phyloP scores from a whole-genome alignment of 2,113 vertebrate species.

The Anoura caudifer region DNA sequence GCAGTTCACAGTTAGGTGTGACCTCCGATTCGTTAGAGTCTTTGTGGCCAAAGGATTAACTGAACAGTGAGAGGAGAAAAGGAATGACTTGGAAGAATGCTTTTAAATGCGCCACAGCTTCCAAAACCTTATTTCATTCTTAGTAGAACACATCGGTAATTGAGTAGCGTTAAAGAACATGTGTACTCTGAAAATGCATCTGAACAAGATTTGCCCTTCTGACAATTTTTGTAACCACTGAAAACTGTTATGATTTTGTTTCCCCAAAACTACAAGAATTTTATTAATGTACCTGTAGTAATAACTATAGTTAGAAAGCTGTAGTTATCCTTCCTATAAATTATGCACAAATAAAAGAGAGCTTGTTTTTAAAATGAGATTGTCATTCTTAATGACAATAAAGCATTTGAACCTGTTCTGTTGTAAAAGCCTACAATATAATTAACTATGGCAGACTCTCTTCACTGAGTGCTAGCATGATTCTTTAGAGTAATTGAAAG shows the following conservation, averaged over 20 bases:
- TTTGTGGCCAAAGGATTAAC: conserved; percentile 21
- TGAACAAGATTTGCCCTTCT: background rate
- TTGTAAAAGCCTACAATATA: background rate
- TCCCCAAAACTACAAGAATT: conserved; percentile 11
- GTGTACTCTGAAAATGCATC: background rate
- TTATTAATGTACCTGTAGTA: conserved; percentile 14
- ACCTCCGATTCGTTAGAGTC: conserved; percentile 53
- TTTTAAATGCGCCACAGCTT: background rate
- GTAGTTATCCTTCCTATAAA: conserved; percentile 8
- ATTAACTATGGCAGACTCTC: background rate
- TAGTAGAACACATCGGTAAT: background rate
- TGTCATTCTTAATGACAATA: conserved; percentile 28
- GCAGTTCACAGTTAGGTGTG: conserved; percentile 34
- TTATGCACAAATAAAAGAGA: conserved; percentile 11
- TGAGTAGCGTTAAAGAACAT: background rate
- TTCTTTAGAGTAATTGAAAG: background rate
- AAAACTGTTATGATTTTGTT: conserved; percentile 32
- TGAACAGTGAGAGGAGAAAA: conserved; percentile 5
- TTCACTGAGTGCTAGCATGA: background rate
- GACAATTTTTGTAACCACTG: conserved; percentile 1
- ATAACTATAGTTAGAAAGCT: conserved; percentile 19
- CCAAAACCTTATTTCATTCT: background rate
- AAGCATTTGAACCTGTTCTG: background rate
- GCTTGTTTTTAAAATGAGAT: conserved; percentile 32
- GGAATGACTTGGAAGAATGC: background rate